phyloP scores from a whole-genome alignment of 2,113 vertebrate genomes.

The Cnemophilus loriae region DNA sequence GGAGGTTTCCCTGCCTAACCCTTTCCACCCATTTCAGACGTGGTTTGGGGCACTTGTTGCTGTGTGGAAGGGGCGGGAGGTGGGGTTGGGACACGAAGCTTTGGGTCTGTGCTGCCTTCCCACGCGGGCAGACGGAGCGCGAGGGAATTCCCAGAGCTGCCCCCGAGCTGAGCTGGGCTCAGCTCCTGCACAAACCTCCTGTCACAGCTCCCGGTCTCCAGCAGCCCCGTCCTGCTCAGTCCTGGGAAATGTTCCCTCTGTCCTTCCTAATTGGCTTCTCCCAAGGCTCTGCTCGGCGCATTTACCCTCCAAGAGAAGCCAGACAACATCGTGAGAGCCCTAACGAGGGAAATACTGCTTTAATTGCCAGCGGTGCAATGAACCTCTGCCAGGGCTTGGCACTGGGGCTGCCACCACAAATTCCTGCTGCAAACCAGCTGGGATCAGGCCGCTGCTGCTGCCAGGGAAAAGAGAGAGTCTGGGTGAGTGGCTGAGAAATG shows the following conservation, averaged over 20 bases:
- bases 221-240: background rate
- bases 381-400: background rate
- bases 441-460: background rate
- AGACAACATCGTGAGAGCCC: background rate
- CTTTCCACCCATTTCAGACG: background rate
- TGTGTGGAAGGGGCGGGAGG: background rate
- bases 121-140: background rate
- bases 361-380: background rate
- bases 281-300: background rate
- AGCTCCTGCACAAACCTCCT: background rate
- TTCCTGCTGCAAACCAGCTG: background rate
- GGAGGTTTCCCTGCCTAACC: background rate
- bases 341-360: background rate
- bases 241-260: background rate
- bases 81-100: background rate
- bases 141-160: background rate
- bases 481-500: background rate
- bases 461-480: background rate
- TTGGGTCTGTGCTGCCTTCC: background rate
- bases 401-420: background rate
- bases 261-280: background rate
- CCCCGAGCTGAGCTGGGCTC: background rate
- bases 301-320: background rate
- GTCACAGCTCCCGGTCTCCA: background rate
- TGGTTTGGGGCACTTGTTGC: rapidly evolving